A percentile compares a stretch with the other conserved stretches of the same genome.
phyloP scores from a whole-genome alignment of 2,113 vertebrate genomes.

The Stegastes partitus region DNA sequence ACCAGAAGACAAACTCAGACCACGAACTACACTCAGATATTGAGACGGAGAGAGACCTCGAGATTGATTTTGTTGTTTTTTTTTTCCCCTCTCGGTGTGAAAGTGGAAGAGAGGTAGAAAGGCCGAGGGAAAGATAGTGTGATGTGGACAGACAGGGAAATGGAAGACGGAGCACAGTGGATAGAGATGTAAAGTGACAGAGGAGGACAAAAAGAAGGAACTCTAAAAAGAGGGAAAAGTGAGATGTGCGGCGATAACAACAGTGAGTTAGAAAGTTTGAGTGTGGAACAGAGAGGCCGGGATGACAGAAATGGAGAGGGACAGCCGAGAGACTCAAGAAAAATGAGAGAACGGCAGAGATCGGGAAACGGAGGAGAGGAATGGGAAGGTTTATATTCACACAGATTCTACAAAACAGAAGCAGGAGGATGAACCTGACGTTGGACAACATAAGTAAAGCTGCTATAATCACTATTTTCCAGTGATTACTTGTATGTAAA shows the following conservation, averaged over 20 bases:
- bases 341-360: not conserved
- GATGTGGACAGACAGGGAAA: conserved; percentile 41
- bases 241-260: conserved; percentile 35
- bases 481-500: too few species aligned
- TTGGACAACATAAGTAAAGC: too few species aligned
- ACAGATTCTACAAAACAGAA: not conserved
- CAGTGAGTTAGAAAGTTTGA: conserved; percentile 26
- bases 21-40: not conserved
- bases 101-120: conserved; percentile 47
- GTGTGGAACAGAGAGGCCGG: not conserved
- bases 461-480: too few species aligned
- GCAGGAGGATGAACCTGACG: not conserved
- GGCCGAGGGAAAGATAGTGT: conserved; percentile 39
- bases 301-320: conserved; percentile 14
- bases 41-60: conserved; percentile 17
- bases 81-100: conserved; percentile 22
- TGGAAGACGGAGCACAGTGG: conserved; percentile 27
- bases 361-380: not conserved
- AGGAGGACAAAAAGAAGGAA: conserved; percentile 28
- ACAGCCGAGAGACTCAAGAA: not conserved
- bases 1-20: conserved; percentile 2
- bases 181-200: conserved; percentile 61
- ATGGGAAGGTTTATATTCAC: too few species aligned
- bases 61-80: conserved; percentile 52
- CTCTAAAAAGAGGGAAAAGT: conserved; percentile 30